Base-by-base conservation (phyloP, 2,888 invertebrate genomes). In the Hypercompe scribonia region DNA sequence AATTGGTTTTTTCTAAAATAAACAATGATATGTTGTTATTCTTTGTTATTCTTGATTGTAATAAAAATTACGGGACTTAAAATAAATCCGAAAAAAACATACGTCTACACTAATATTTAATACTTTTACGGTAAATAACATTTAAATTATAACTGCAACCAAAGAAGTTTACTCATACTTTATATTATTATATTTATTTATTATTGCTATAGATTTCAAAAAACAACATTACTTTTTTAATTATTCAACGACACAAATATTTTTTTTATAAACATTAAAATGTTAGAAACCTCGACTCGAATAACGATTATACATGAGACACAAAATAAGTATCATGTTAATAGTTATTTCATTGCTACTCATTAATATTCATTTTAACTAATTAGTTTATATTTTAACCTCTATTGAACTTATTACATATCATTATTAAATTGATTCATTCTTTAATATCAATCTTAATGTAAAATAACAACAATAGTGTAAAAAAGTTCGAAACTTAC, bases 11-110 rank as follows among this genome's bases (percentile, higher is more conserved):
- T 68, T 82, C 81, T 84, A 84, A 79, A 76, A 84, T 61, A 42
- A 86, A 87, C 77, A 87, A 88, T 94, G 95, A 95, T 95, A 95
- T 95, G 94, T 94, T 88, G 77, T 86, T 90, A 94, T 94, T 94
- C 94, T 91, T 90, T 87, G 87, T 90, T 92, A 93, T 92, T 92
- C 93, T 94, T 93, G 93, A 91, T 94, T 90, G 84, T 65, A 74
- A 78, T 71, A 70, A 78, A 68, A 75, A 61, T 77, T 73, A 72
- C 28, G 71, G 76, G 68, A 71, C 75, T 74, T 80, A 77, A 81
- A 84, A 83, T 78, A 78, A 84, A 83, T 78, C 70, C 46, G n/a
- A 18, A 77, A 78, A 68, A 78, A 78, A 76, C 76, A 78, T 70
- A 77, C 73, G 63, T 84, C 90, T 91, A 92, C 76, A 87, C 92